Percentiles rank a stretch among this genome's conserved stretches.
Conservation (phyloP, 2,797 vertebrate species). For the Pagetopsis macropterus region DNA sequence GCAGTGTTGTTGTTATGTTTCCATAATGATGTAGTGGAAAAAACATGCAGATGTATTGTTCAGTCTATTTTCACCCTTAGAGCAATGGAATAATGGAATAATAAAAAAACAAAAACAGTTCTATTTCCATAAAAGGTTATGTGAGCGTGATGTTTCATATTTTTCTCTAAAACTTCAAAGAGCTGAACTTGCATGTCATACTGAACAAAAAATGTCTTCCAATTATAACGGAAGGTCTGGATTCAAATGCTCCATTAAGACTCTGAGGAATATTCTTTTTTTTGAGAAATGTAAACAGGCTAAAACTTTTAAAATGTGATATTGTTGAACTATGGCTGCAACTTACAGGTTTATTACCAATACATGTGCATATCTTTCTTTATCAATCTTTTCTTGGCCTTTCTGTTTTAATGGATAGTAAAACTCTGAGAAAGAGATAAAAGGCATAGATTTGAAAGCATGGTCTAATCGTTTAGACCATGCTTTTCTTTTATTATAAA, state of each 20-base stretch:
- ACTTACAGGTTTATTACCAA: background rate
- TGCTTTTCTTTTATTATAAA: too few relatives aligned
- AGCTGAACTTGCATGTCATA: background rate
- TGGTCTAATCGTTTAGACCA: too few relatives aligned
- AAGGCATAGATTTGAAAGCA: too few relatives aligned
- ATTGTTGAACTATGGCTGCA: background rate
- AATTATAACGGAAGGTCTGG: background rate
- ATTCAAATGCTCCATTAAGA: slow-evolving; percentile 7
- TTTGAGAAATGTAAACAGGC: background rate
- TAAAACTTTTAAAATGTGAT: background rate
- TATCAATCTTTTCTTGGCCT: too few relatives aligned
- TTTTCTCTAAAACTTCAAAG: slow-evolving; percentile 28
- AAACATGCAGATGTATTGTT: slow-evolving; percentile 7
- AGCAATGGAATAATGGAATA: slow-evolving; percentile 6
- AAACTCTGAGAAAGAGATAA: too few relatives aligned
- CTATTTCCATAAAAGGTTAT: slow-evolving; percentile 16
- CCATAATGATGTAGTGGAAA: background rate
- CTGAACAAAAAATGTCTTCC: background rate
- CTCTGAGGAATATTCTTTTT: background rate
- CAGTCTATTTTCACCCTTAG: slow-evolving; percentile 9
- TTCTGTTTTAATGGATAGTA: too few relatives aligned
- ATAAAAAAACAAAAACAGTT: background rate
- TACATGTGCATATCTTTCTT: too few relatives aligned
- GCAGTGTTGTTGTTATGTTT: slow-evolving; percentile 1
- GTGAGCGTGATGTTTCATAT: slow-evolving; percentile 32